Percentiles rank a stretch among this genome's conserved stretches.
Conservation (phyloP, 2,888 invertebrate genomes). For the Prosapia bicincta region DNA sequence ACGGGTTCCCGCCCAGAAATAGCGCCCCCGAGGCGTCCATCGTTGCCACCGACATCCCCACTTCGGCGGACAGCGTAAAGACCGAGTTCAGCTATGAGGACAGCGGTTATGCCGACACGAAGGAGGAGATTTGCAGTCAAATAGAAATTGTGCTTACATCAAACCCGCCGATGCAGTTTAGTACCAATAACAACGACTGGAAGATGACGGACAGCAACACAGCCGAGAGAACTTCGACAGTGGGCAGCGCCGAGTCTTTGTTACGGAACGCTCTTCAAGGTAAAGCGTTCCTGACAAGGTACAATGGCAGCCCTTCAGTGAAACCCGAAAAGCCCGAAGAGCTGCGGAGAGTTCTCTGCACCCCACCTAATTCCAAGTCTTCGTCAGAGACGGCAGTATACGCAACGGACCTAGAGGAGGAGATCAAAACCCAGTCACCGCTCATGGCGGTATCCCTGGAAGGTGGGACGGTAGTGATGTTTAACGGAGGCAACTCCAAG, state of each 20-base stretch:
- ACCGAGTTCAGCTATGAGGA: constrained; percentile 70
- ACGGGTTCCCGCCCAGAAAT: constrained; percentile 42
- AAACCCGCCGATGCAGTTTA: constrained; percentile 52
- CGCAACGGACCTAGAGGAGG: constrained; percentile 22
- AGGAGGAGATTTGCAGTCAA: constrained; percentile 52
- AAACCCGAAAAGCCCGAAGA: constrained; percentile 32
- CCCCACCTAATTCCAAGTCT: constrained; percentile 11
- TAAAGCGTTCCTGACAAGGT: constrained; percentile 50
- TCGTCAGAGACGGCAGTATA: constrained; percentile 8
- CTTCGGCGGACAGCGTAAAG: constrained; percentile 44
- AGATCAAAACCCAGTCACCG: constrained; percentile 26
- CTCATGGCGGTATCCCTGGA: constrained; percentile 29
- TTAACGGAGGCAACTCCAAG: constrained; percentile 32
- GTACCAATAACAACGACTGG: constrained; percentile 55
- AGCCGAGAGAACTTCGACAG: background rate
- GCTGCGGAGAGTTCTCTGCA: constrained; percentile 36
- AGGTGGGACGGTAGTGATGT: constrained; percentile 27
- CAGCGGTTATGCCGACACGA: constrained; percentile 65
- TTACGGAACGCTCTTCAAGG: constrained; percentile 80
- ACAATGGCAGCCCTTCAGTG: constrained; percentile 35
- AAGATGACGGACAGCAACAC: constrained; percentile 45
- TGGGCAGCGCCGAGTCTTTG: constrained; percentile 69
- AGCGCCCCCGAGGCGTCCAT: constrained; percentile 57
- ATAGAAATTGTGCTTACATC: constrained; percentile 39
- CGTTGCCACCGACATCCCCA: constrained; percentile 45